Evolutionary conservation across 2,888 invertebrate species (phyloP).

Genomic region (Heliothis peltigera): DNA sequence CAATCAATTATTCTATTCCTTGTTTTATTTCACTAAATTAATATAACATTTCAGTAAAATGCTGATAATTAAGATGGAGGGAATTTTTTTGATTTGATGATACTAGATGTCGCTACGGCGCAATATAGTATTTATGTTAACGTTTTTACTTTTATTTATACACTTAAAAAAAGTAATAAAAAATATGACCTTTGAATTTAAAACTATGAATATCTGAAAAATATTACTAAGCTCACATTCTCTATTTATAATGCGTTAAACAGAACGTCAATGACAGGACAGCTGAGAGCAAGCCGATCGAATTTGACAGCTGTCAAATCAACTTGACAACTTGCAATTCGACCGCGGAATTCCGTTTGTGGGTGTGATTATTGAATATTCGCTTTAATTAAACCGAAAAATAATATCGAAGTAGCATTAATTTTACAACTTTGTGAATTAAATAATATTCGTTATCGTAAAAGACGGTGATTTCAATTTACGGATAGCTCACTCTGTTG

Average conservation of each 20-base stretch:
- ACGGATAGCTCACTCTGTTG: constrained; percentile 63
- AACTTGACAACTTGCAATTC: constrained; percentile 65
- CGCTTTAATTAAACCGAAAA: constrained; percentile 49
- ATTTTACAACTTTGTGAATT: constrained; percentile 59
- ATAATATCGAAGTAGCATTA: constrained; percentile 39
- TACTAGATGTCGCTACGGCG: constrained; percentile 25
- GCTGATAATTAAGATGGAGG: too few relatives aligned
- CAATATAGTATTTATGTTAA: too few relatives aligned
- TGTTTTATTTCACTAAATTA: constrained; percentile 18
- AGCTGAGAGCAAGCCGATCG: constrained; percentile 61
- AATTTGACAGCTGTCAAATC: constrained; percentile 63
- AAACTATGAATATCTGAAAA: too few relatives aligned
- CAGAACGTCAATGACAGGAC: constrained; percentile 44
- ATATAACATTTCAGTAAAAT: too few relatives aligned
- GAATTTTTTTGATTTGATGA: too few relatives aligned
- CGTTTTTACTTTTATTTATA: too few relatives aligned
- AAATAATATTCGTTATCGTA: constrained; percentile 49
- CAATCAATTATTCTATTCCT: neutral
- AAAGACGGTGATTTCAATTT: constrained; percentile 60
- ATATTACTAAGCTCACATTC: too few relatives aligned
- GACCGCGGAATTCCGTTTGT: constrained; percentile 77
- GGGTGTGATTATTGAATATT: constrained; percentile 71
- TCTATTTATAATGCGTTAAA: constrained; percentile 20
- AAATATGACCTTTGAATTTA: too few relatives aligned
- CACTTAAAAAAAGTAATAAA: too few relatives aligned